Conservation (phyloP, 2,888 invertebrate genomes). For the Melipona beecheii region DNA sequence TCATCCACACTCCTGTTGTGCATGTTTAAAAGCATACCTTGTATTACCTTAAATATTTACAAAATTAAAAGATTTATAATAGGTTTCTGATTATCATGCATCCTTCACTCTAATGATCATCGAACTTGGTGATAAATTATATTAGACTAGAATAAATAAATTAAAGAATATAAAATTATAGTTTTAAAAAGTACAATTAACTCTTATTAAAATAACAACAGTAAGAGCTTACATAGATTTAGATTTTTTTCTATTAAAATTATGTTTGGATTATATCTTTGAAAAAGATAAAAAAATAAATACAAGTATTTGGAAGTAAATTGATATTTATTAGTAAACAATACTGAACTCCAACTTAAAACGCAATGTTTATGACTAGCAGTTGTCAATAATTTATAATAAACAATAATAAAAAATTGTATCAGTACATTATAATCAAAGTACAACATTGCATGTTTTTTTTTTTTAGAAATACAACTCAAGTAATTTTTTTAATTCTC, state of each 20-base stretch:
- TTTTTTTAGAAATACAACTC: not conserved
- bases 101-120: conserved; percentile 71
- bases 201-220: conserved; percentile 13
- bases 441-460: conserved; percentile 58
- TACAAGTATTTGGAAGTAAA: conserved; percentile 61
- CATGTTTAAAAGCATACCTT: conserved; percentile 38
- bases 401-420: conserved; percentile 62
- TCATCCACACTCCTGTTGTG: conserved; percentile 10
- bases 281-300: conserved; percentile 62
- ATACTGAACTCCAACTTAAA: conserved; percentile 72
- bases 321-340: conserved; percentile 72
- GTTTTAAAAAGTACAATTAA: conserved; percentile 18
- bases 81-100: conserved; percentile 66
- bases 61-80: conserved; percentile 57
- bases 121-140: conserved; percentile 75
- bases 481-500: not conserved
- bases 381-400: conserved; percentile 66
- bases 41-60: conserved; percentile 58
- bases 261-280: conserved; percentile 36
- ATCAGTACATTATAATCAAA: conserved; percentile 60
- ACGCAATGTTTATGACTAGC: conserved; percentile 71
- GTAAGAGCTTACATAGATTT: conserved; percentile 22
- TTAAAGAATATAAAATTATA: conserved; percentile 34
- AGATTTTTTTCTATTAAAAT: conserved; percentile 26
- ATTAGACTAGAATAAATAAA: conserved; percentile 62